Evolutionary conservation across 2,113 vertebrate species (phyloP).

Genomic region (Synodontis membranacea): DNA sequence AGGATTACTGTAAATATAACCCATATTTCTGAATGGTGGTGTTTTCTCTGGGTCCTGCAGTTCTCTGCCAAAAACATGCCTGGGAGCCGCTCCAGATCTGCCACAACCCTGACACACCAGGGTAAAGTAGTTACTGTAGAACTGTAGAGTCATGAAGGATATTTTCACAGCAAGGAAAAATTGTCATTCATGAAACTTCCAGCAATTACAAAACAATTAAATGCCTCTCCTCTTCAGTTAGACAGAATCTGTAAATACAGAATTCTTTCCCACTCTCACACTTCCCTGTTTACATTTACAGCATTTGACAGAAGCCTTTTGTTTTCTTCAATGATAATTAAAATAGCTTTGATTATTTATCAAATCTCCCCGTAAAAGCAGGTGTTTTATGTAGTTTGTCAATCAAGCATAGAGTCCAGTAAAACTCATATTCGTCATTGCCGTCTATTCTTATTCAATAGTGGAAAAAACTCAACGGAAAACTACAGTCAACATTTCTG

Average conservation of each 20-base stretch:
- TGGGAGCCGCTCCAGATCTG: not conserved
- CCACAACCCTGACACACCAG: not conserved
- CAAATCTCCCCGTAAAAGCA: too few species aligned
- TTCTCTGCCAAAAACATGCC: not conserved
- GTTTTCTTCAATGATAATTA: too few species aligned
- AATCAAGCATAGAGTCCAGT: too few species aligned
- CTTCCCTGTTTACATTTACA: not conserved
- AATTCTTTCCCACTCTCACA: not conserved
- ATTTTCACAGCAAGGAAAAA: not conserved
- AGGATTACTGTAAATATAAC: not conserved
- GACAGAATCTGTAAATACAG: too few species aligned
- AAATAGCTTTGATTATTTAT: too few species aligned
- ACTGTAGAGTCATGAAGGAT: not conserved
- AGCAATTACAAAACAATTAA: too few species aligned
- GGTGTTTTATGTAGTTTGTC: too few species aligned
- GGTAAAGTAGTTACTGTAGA: not conserved
- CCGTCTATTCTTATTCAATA: too few species aligned
- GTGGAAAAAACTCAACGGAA: too few species aligned
- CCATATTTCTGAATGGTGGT: not conserved
- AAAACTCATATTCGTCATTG: too few species aligned
- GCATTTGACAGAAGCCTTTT: not conserved
- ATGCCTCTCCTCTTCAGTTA: not conserved
- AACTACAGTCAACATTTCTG: too few species aligned
- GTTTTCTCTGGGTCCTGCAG: not conserved
- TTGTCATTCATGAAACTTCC: too few species aligned